Base-by-base conservation (phyloP, 2,113 vertebrate species). In the Chrysochloris asiatica region DNA sequence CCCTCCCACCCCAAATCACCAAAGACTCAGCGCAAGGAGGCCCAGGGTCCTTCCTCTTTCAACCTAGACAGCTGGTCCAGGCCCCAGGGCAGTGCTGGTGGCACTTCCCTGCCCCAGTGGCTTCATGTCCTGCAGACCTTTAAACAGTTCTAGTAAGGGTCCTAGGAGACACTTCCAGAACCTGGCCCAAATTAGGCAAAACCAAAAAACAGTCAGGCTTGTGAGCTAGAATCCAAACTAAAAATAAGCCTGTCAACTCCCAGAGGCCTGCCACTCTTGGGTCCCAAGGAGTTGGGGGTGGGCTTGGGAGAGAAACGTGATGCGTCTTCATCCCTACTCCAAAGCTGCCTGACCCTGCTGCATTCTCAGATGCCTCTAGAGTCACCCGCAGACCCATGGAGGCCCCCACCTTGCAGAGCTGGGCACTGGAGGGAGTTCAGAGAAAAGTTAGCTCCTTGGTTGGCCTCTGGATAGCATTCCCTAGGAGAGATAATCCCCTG, bases 31-130 rank as follows among this genome's bases (percentile, higher is more conserved):
- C 36, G 9, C 73, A n/a, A 12, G 52, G 90, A 93, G 86, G 90
- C 92, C 95, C 90, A 50, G 90, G 92, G 83, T 93, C 91, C 93
- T 95, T 95, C 91, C 90, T 86, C 81, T 78, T 96, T 86, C 79
- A 79, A 52, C 30, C 12, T 19, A 45, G 76, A 77, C 0, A 1
- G 36, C 52, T 48, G 50, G 92, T 50, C 81, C 75, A 4, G 36
- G 56, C 63, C 92, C 83, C 76, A 75, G 48, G 59, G 36, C 30
- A 22, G 83, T 69, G 65, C 75, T 65, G 19, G 24, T 73, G 48
- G 88, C 86, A 90, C 63, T 76, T 90, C n/a, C 47, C 81, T 77
- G 4, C 72, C 65, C 80, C 8, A 2, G 3, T 2, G 11, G 5
- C 67, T 22, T 90, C 24, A 2, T 48, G 45, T 83, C 80, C 85